A percentile compares a stretch with the other conserved stretches of the same genome.
phyloP scores from a whole-genome alignment of 2,113 vertebrate species.

The Saccopteryx leptura region DNA sequence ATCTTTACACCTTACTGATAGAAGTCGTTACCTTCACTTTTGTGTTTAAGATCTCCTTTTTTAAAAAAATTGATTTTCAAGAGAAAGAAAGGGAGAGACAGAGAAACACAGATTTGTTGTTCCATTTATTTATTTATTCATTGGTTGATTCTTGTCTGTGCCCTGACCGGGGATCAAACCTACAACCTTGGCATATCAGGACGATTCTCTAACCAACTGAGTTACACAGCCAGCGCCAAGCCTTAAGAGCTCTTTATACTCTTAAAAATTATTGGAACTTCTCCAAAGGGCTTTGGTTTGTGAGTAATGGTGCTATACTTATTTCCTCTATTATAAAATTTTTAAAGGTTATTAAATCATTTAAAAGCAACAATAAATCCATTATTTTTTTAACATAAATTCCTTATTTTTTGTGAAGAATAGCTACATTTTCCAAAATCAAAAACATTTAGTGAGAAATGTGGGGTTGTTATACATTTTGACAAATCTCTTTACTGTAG shows the following conservation, averaged over 20 bases:
- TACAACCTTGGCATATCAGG: too few species aligned
- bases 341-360: background rate
- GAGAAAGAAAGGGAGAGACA: too few species aligned
- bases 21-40: background rate
- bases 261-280: background rate
- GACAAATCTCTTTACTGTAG: background rate
- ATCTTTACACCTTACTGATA: background rate
- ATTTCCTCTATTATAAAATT: background rate
- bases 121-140: too few species aligned
- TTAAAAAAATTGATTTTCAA: too few species aligned
- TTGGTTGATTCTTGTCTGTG: too few species aligned
- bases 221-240: too few species aligned
- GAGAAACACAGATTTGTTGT: too few species aligned
- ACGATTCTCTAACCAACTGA: too few species aligned
- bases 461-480: background rate
- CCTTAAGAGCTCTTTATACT: background rate
- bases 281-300: background rate
- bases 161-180: too few species aligned
- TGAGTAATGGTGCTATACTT: background rate
- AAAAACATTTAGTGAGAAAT: slow-evolving; percentile 16
- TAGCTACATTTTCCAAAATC: background rate
- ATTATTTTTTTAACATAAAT: background rate
- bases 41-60: too few species aligned
- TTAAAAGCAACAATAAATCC: slow-evolving; percentile 6
- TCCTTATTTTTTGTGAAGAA: background rate